These are phyloP conservation scores for Gryllus bimaculatus DNA, from an alignment of 1,140 invertebrate species.

Conservation along the genomic window DNA sequence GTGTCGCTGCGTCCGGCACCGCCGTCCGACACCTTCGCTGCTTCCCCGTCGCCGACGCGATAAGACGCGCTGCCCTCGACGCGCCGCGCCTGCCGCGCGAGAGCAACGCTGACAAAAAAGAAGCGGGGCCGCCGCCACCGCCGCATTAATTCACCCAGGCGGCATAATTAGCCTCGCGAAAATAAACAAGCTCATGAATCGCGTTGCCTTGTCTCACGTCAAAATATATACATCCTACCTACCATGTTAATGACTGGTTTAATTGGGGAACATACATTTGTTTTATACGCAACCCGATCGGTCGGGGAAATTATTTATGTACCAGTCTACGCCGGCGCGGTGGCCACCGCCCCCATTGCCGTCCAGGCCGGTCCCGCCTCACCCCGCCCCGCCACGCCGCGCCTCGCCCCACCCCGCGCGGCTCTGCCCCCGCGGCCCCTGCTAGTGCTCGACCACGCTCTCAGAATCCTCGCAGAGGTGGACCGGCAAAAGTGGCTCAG, in stretches of 20 bases:
- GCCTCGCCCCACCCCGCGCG: too few species aligned
- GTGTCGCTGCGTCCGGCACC: too few species aligned
- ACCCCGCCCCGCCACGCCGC: too few species aligned
- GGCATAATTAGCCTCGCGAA: background rate
- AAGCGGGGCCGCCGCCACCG: too few species aligned
- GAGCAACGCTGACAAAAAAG: too few species aligned
- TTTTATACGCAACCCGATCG: background rate
- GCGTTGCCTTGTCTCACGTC: background rate
- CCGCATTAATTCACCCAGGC: background rate
- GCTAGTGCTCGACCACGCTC: background rate
- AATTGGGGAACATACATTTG: constrained; percentile 1
- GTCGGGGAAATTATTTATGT: background rate
- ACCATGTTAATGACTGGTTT: background rate
- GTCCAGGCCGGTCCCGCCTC: too few species aligned
- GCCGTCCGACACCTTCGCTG: too few species aligned
- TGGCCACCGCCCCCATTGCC: background rate
- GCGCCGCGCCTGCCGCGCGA: too few species aligned
- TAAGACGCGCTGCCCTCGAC: too few species aligned
- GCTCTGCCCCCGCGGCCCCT: background rate
- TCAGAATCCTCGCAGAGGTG: background rate
- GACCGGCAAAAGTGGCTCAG: too few species aligned
- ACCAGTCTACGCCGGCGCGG: background rate
- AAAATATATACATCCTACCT: background rate
- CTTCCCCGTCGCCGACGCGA: too few species aligned
- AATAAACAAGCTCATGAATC: background rate